Evolutionary conservation across 2,888 invertebrate species (phyloP).

Genomic region (Leptinotarsa haldemani): DNA sequence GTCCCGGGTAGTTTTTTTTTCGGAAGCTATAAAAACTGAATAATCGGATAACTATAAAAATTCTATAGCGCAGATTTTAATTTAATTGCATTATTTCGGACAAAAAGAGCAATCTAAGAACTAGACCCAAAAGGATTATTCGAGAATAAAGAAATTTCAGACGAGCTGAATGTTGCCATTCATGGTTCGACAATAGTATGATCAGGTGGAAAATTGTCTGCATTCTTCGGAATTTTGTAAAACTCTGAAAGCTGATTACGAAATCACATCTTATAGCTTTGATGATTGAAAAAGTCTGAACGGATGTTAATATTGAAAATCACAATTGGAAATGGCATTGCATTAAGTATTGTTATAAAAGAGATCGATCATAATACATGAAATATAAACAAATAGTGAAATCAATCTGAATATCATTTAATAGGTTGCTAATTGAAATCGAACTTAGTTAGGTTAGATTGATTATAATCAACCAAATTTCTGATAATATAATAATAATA

Average conservation of each 20-base stretch:
- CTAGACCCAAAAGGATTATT: conserved; percentile 31
- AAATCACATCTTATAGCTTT: not conserved
- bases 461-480: too few relatives aligned
- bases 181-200: not conserved
- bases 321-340: too few relatives aligned
- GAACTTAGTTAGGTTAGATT: too few relatives aligned
- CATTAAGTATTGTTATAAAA: too few relatives aligned
- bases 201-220: conserved; percentile 18
- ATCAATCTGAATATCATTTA: too few relatives aligned
- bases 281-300: not conserved
- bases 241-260: conserved; percentile 14
- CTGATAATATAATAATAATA: too few relatives aligned
- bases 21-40: conserved; percentile 33
- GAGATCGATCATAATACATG: too few relatives aligned
- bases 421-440: too few relatives aligned
- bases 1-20: conserved; percentile 29
- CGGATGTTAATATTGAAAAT: too few relatives aligned
- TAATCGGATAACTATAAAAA: conserved; percentile 42
- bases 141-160: conserved; percentile 12
- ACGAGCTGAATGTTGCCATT: conserved; percentile 4
- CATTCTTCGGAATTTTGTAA: not conserved
- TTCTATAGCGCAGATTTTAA: conserved; percentile 34
- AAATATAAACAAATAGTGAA: too few relatives aligned
- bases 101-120: conserved; percentile 37
- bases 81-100: conserved; percentile 40